A percentile compares a stretch with the other conserved stretches of the same genome.
These are phyloP conservation scores for Chloroceryle aenea DNA, from an alignment of 2,113 vertebrate species.

Conservation along the genomic window DNA sequence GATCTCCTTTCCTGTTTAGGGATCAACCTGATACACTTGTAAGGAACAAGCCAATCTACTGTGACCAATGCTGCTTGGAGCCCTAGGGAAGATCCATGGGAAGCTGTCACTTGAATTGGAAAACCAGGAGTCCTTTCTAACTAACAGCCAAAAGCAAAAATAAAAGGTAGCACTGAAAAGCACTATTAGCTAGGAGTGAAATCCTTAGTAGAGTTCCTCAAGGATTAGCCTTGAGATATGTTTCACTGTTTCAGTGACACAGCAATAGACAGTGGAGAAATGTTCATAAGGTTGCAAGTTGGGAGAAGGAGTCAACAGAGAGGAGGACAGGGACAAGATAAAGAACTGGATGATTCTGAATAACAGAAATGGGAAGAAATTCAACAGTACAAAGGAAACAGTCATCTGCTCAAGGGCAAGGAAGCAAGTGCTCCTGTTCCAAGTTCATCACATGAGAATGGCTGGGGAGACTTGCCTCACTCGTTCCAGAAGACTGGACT, in stretches of 20 bases:
- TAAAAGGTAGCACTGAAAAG: background rate
- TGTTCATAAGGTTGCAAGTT: background rate
- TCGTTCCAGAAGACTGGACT: background rate
- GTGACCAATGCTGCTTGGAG: background rate
- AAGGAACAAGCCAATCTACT: background rate
- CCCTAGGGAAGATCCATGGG: background rate
- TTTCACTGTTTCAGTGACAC: background rate
- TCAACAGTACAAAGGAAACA: background rate
- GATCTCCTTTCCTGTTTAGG: background rate
- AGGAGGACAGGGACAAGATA: background rate
- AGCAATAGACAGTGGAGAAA: background rate
- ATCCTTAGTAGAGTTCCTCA: background rate
- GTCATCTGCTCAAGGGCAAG: background rate
- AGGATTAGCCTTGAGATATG: background rate
- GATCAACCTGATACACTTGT: background rate
- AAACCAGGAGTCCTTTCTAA: background rate
- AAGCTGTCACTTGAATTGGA: background rate
- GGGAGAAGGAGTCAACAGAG: background rate
- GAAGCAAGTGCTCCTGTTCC: background rate
- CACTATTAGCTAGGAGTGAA: background rate
- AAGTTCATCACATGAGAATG: background rate
- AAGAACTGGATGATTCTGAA: background rate
- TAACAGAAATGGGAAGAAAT: background rate
- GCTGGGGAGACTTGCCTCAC: rapidly evolving
- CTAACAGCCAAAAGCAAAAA: background rate